Evolutionary conservation across 1,140 invertebrate genomes (phyloP), one percentile per base, ranked within the genome.

Genomic region (Monomorium pharaonis): DNA sequence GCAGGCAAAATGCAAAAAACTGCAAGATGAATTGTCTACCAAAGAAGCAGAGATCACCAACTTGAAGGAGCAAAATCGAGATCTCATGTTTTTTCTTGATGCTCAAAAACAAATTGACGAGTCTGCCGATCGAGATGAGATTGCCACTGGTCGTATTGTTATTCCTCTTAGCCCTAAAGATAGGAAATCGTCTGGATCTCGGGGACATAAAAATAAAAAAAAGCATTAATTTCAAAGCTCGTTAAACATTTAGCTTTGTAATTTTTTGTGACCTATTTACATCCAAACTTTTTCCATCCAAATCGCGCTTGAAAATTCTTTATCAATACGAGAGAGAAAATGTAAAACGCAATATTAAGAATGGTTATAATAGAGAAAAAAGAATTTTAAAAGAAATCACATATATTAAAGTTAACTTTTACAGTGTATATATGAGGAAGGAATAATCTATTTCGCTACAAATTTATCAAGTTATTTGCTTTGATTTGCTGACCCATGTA

Each of bases 71-170:
- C 99, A 99, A 95, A 95, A 99, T 0, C 95, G 98, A 16, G 99
- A 99, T 96, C 95, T 99, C 1, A 99, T 99, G 98, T 99, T 99
- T 95, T 99, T 97, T 93, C 96, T 99, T 75, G 98, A 99, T 90
- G 98, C 98, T 12, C 97, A 98, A 92, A 96, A 97, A 27, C 95
- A 95, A 87, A 96, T 97, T 87, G 96, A 96, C 85, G 96, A 96
- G 84, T 96, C 96, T 0, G 95, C 95, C 16, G 86, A 97, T 21
- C 95, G 95, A 67, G 96, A 97, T 56, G 97, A 98, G 91, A 96
- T 98, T 81, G 95, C 96, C 47, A 96, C 96, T 1, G 97, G 97
- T 27, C 96, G 96, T 18, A 97, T 98, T 6, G 96, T 97, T 12
- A 95, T 97, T n/a, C 84, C 89, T 18, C 67, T 83, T 58, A 86